phyloP scores from a whole-genome alignment of 2,113 vertebrate species.

The Marmota monax region DNA sequence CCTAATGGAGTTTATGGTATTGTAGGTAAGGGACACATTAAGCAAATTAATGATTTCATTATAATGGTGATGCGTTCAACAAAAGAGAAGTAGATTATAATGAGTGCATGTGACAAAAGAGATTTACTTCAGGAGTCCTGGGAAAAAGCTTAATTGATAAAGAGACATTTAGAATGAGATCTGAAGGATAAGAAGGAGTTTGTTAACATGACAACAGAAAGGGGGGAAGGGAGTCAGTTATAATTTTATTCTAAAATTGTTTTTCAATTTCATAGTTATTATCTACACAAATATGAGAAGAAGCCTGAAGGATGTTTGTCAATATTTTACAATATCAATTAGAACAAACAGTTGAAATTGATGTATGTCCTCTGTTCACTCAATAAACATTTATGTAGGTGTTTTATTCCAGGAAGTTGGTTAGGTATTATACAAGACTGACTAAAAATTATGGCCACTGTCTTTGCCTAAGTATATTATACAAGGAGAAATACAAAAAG shows the following conservation, averaged over 20 bases:
- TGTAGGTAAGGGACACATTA: not conserved
- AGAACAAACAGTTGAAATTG: not conserved
- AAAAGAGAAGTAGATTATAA: not conserved
- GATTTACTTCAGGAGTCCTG: not conserved
- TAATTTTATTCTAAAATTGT: conserved; percentile 11
- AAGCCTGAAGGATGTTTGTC: not conserved
- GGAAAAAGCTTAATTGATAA: not conserved
- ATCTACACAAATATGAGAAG: not conserved
- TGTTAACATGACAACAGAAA: not conserved
- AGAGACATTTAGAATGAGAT: not conserved
- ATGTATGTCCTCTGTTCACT: not conserved
- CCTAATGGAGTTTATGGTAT: not conserved
- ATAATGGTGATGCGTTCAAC: not conserved
- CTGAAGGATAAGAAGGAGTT: not conserved
- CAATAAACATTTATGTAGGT: not conserved
- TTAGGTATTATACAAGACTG: not conserved
- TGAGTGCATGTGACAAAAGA: not conserved
- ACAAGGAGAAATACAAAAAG: not conserved
- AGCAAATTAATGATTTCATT: conserved; percentile 30
- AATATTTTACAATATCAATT: not conserved
- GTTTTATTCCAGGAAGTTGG: not conserved
- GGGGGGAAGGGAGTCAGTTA: not conserved
- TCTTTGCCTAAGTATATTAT: not conserved
- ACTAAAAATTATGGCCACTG: not conserved
- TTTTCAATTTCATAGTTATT: not conserved